Evolutionary conservation across 1,140 invertebrate species (phyloP).

Genomic region (Drosophila kanapiae): DNA sequence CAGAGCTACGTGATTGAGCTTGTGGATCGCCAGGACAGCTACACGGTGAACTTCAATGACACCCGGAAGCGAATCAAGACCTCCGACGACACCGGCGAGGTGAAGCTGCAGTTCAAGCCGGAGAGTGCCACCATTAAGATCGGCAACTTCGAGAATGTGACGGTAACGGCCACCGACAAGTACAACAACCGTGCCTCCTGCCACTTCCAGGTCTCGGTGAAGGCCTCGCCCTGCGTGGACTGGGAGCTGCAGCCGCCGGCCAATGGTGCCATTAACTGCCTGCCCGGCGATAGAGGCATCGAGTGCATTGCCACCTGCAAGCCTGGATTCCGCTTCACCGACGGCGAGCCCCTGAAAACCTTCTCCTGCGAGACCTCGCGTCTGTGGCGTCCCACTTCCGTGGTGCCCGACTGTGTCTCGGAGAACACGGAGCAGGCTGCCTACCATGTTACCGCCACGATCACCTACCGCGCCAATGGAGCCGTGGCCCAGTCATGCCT

Average conservation of each 20-base stretch:
- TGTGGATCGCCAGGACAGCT: slow-evolving; percentile 95
- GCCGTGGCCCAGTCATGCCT: slow-evolving; percentile 94
- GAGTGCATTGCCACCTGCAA: slow-evolving; percentile 97
- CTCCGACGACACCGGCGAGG: slow-evolving; percentile 95
- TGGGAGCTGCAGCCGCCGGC: slow-evolving; percentile 96
- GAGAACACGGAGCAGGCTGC: slow-evolving; percentile 97
- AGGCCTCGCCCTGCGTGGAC: slow-evolving; percentile 97
- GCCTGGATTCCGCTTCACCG: slow-evolving; percentile 95
- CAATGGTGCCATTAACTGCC: slow-evolving; percentile 95
- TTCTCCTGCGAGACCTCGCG: slow-evolving; percentile 93
- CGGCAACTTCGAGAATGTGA: slow-evolving; percentile 97
- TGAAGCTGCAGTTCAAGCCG: slow-evolving; percentile 93
- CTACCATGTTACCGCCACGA: slow-evolving; percentile 95
- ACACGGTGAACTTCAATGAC: slow-evolving; percentile 96
- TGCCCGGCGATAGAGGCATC: slow-evolving; percentile 91
- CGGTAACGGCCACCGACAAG: slow-evolving; percentile 95
- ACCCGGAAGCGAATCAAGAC: slow-evolving; percentile 94
- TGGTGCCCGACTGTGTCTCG: slow-evolving; percentile 97
- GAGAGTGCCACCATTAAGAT: slow-evolving; percentile 95
- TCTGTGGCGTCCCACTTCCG: slow-evolving; percentile 92
- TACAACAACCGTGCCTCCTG: slow-evolving; percentile 96
- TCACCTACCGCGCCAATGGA: slow-evolving; percentile 95
- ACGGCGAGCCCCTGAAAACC: slow-evolving; percentile 94
- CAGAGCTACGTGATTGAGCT: slow-evolving; percentile 98
- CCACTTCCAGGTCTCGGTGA: slow-evolving; percentile 96